Base-by-base conservation (phyloP, 2,113 vertebrate genomes). In the Atrichornis clamosus region DNA sequence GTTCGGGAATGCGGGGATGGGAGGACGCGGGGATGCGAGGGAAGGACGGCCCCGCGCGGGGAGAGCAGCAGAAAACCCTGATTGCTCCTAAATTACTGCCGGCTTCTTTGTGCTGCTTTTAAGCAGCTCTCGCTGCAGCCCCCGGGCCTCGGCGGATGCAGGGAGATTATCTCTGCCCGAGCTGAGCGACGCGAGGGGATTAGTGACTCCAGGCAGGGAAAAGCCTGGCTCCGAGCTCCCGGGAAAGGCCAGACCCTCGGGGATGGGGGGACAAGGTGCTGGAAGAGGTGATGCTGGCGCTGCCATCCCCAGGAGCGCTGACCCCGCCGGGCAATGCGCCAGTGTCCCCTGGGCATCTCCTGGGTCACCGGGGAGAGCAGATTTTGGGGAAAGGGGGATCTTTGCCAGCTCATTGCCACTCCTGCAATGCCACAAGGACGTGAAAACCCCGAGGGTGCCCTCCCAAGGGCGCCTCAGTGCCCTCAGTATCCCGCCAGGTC, bases 391-490 rank as follows among this genome's bases (percentile, higher is more conserved):
- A n/a, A 62, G 53, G 44, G 8, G 33, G 46, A 41, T 65, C 27
- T 79, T 62, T 49, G 28, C 60, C 42, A 52, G 60, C 9, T 0
- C 39, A 41, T 41, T 41, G 39, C 39, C 9, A 0, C 18, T 37
- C 53, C 5, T 1, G 3, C 21, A 0, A 3, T 1, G 6, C 84
- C 73, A 28, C 10, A 1, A 32, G 42, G 32, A 11, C 15, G 9
- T 1, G 0, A 28, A 41, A 52, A 9, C 6, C 15, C n/a, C 3
- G 0, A 0, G 20, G 33, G 24, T 30, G 39, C 7, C 41, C 28
- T 19, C 18, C 11, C 12, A 44, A 55, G 39, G 10, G 37, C 7
- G 37, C 30, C 21, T 21, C 1, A 0, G 41, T 23, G 74, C 3
- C 11, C 18, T 10, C 47, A 41, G 72, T 21, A 19, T 27, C 42